phyloP scores from a whole-genome alignment of 2,888 invertebrate genomes.

The Choristoneura rosaceana region DNA sequence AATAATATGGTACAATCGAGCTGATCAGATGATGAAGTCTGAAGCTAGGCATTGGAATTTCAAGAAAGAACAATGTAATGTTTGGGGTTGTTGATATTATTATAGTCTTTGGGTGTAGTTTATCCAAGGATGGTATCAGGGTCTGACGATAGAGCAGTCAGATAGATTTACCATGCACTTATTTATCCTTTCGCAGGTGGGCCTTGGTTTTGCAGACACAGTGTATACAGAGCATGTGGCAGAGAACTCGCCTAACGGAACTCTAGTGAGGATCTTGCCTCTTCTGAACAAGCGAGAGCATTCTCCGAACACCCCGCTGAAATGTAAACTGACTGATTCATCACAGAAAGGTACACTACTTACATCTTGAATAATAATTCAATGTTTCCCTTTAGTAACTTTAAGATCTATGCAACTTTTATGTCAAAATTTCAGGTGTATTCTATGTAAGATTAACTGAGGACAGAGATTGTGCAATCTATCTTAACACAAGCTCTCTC shows the following conservation, averaged over 20 bases:
- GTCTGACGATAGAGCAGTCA: too few relatives aligned
- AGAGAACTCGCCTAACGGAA: constrained; percentile 90
- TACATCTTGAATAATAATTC: too few relatives aligned
- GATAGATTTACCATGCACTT: too few relatives aligned
- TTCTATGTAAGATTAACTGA: constrained; percentile 91
- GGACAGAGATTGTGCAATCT: constrained; percentile 93
- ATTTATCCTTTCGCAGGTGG: constrained; percentile 83
- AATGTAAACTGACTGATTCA: constrained; percentile 91
- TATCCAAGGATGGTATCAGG: too few relatives aligned
- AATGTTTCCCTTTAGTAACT: too few relatives aligned
- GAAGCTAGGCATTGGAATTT: too few relatives aligned
- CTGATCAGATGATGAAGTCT: too few relatives aligned
- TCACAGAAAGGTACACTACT: constrained; percentile 88
- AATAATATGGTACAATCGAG: too few relatives aligned
- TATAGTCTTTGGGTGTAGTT: too few relatives aligned
- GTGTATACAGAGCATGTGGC: constrained; percentile 93
- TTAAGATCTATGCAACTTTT: too few relatives aligned
- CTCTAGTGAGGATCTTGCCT: constrained; percentile 89
- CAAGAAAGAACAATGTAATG: too few relatives aligned
- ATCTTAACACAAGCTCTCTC: constrained; percentile 88
- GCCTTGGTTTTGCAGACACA: constrained; percentile 95
- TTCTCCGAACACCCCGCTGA: constrained; percentile 89
- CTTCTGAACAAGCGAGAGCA: constrained; percentile 90
- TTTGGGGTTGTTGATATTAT: too few relatives aligned
- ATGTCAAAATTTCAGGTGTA: constrained; percentile 77